Conservation (phyloP, 2,888 invertebrate genomes). For the Eudasyphora cyanicolor region DNA sequence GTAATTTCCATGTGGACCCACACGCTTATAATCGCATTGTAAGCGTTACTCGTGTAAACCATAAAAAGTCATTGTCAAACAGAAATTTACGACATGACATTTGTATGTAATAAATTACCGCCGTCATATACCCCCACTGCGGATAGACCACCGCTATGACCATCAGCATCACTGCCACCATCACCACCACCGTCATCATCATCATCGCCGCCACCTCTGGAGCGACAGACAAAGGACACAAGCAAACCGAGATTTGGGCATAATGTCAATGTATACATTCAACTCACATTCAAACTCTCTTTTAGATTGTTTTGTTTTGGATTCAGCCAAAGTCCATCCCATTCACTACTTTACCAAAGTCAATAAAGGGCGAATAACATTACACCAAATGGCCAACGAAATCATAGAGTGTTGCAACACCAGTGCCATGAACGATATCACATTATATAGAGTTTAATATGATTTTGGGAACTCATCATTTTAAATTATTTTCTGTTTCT, state of each 20-base stretch:
- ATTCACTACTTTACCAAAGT: slow-evolving; percentile 8
- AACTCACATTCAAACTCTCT: not conserved
- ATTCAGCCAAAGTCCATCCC: not conserved
- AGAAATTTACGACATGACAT: slow-evolving; percentile 68
- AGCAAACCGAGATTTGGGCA: slow-evolving; percentile 24
- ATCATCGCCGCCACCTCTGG: not conserved
- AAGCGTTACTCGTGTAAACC: slow-evolving; percentile 27
- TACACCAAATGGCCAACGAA: not conserved
- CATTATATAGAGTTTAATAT: not conserved
- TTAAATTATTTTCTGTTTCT: not conserved
- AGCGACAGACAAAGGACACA: slow-evolving; percentile 49
- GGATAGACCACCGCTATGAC: not conserved
- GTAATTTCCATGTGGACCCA: slow-evolving; percentile 51
- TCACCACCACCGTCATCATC: not conserved
- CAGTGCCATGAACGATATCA: not conserved
- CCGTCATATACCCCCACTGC: not conserved
- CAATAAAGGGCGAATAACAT: slow-evolving; percentile 9
- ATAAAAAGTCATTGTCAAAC: slow-evolving; percentile 52
- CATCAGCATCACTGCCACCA: not conserved
- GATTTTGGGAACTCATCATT: not conserved
- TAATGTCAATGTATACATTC: slow-evolving; percentile 13
- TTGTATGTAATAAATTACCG: slow-evolving; percentile 67
- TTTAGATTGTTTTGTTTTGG: too few species aligned
- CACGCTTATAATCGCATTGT: slow-evolving; percentile 16
- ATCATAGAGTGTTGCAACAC: not conserved